Base-by-base conservation (phyloP, 2,888 invertebrate species). In the Leptogaster cylindrica region DNA sequence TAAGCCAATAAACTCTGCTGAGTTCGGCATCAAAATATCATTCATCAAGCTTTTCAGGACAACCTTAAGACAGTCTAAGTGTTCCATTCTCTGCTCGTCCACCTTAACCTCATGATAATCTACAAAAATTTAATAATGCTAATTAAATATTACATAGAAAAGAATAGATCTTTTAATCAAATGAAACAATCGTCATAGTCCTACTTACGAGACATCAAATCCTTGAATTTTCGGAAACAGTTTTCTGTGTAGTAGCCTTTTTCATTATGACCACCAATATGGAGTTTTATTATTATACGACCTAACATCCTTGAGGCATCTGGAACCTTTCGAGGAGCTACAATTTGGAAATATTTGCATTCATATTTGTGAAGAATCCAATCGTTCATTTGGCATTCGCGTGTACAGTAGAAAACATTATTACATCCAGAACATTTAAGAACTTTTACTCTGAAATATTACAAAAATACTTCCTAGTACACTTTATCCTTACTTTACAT, bases 171-270 rank as follows among this genome's bases (percentile, higher is more conserved):
- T 2, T 20, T 18, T 5, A 46, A 46, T 18, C 16, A 18, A 5
- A 20, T 33, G 31, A 55, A 39, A 39, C 8, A 39, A 1, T 16
- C 20, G 20, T 55, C 36, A 58, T 12, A 58, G 31, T 58, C 20
- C 8, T 2, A 84, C 91, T 87, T 84, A 95, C 95, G 95, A 55
- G 95, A 92, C 92, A 94, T 93, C 18, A 95, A 82, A 81, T 95
- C 92, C 75, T 89, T 89, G 82, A 93, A 95, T 81, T 87, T 89
- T 66, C 93, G 84, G 73, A 85, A 92, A 8, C 85, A 85, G 2
- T 84, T 87, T 25, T 87, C 84, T 0, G 88, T 84, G 75, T 92
- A 91, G 78, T 87, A 90, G 1, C 88, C 86, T 66, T 87, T 85
- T 72, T 86, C 83, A 8, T 85, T 80, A 72, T 86, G 85, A 1